phyloP scores from a whole-genome alignment of 1,140 invertebrate species.

The Phocides pigmalion region DNA sequence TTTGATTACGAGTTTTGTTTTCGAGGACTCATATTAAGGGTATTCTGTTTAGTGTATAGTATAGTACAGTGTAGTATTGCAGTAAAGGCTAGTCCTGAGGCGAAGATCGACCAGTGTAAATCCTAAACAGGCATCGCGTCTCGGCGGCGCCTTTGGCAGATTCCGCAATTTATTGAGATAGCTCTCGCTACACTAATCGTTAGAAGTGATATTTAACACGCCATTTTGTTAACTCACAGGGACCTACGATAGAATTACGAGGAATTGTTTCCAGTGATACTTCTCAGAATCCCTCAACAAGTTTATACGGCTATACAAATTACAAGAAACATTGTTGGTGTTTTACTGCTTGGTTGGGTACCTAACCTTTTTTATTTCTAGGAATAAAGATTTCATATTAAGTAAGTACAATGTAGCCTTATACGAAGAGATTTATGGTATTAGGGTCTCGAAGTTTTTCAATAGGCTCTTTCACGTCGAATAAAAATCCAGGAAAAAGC shows the following conservation, averaged over 20 bases:
- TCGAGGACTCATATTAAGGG: too few species aligned
- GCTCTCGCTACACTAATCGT: slow-evolving; percentile 39
- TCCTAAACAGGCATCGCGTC: slow-evolving; percentile 34
- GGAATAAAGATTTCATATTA: slow-evolving; percentile 13
- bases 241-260: neutral
- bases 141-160: slow-evolving; percentile 45
- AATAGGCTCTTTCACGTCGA: slow-evolving; percentile 12
- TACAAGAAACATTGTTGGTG: slow-evolving; percentile 5
- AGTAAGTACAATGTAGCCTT: slow-evolving; percentile 12
- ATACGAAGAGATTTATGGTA: slow-evolving; percentile 2
- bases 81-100: too few species aligned
- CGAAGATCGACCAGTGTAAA: too few species aligned
- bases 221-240: slow-evolving; percentile 37
- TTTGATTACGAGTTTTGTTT: too few species aligned
- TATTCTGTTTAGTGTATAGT: too few species aligned
- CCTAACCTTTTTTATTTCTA: slow-evolving; percentile 1
- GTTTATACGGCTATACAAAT: too few species aligned
- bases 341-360: slow-evolving; percentile 13
- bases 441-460: slow-evolving; percentile 22
- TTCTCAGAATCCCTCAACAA: neutral
- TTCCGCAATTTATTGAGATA: slow-evolving; percentile 46
- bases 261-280: slow-evolving; percentile 25
- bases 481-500: neutral
- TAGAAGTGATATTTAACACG: slow-evolving; percentile 33
- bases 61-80: too few species aligned